These are phyloP conservation scores for Ranitomeya imitator DNA, from an alignment of 2,113 vertebrate species.

Conservation along the genomic window DNA sequence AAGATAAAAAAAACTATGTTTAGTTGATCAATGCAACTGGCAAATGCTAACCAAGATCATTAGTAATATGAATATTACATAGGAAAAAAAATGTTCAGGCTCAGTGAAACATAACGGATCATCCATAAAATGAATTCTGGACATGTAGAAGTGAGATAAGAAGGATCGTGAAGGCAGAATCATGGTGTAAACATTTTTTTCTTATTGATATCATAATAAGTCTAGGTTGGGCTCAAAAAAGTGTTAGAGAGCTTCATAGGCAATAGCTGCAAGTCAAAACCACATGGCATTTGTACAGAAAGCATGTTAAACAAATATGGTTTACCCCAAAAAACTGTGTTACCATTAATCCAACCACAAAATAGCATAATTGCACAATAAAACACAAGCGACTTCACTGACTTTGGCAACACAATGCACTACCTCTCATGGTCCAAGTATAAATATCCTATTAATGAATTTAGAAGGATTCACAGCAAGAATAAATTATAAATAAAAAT, in stretches of 20 bases:
- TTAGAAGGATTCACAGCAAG: background rate
- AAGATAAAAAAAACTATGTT: slow-evolving; percentile 21
- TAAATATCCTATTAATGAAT: background rate
- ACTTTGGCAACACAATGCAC: too few species aligned
- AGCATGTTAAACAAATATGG: too few species aligned
- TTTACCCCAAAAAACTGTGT: too few species aligned
- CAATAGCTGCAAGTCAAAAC: too few species aligned
- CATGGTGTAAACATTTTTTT: background rate
- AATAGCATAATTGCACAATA: too few species aligned
- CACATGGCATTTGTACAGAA: too few species aligned
- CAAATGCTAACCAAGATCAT: background rate
- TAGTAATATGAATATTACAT: background rate
- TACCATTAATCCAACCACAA: too few species aligned
- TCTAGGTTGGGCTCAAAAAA: too few species aligned
- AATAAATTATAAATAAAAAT: too few species aligned
- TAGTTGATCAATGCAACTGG: slow-evolving; percentile 32
- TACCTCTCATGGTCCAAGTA: background rate
- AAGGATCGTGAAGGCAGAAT: background rate
- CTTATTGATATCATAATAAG: background rate
- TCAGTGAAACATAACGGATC: background rate
- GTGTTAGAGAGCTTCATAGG: too few species aligned
- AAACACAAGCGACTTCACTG: too few species aligned
- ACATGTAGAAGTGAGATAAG: background rate
- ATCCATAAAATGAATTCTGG: background rate
- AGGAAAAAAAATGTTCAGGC: slow-evolving; percentile 15